phyloP scores from a whole-genome alignment of 2,113 vertebrate genomes.

The Odobenus rosmarus region DNA sequence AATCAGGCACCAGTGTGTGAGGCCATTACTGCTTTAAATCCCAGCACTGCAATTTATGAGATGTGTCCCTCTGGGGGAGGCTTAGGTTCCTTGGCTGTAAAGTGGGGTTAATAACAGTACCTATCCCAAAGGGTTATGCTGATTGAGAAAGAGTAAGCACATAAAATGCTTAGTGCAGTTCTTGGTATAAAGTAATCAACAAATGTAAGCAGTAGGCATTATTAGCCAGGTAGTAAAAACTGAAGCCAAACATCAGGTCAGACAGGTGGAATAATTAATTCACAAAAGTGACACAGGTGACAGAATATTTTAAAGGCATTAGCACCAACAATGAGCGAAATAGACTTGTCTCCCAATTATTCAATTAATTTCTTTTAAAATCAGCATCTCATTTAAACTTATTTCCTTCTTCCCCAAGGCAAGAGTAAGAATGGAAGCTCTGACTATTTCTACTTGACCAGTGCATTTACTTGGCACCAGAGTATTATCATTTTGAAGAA shows the following conservation, averaged over 20 bases:
- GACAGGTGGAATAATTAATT: neutral
- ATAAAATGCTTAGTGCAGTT: neutral
- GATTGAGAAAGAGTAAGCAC: neutral
- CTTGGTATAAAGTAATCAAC: neutral
- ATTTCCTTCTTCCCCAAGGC: neutral
- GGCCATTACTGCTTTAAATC: neutral
- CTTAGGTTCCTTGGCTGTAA: constrained; percentile 2
- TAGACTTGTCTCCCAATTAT: neutral
- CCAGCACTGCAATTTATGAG: neutral
- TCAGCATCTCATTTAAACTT: neutral
- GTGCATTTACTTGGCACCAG: neutral
- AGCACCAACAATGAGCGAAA: neutral
- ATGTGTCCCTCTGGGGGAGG: neutral
- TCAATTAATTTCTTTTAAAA: neutral
- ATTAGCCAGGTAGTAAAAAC: neutral
- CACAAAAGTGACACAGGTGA: neutral
- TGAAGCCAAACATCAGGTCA: neutral
- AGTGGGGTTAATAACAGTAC: neutral
- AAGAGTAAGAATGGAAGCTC: neutral
- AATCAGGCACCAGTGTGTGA: neutral
- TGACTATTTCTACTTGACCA: neutral
- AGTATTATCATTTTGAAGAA: neutral
- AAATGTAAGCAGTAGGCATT: neutral
- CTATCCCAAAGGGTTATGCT: neutral
- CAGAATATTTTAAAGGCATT: neutral